A percentile compares a stretch with the other conserved stretches of the same genome.
These are phyloP conservation scores for Rhagologus leucostigma DNA, from an alignment of 2,113 vertebrate genomes.

Conservation along the genomic window DNA sequence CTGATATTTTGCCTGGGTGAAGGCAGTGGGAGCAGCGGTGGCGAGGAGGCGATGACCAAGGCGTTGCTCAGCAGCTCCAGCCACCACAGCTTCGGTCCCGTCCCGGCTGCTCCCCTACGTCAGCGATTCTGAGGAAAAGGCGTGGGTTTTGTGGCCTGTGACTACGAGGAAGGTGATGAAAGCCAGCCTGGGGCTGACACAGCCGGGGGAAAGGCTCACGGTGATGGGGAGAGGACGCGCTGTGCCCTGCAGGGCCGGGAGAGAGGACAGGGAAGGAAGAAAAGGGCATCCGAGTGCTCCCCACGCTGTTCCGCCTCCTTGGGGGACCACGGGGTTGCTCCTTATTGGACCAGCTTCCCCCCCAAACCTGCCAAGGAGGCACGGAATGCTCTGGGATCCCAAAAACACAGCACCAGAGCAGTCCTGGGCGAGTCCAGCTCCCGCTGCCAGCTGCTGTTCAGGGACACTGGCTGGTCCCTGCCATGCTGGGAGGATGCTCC, in stretches of 20 bases:
- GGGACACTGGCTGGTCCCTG: neutral
- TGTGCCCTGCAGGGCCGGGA: neutral
- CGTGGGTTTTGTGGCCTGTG: neutral
- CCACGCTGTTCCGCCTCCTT: accelerated
- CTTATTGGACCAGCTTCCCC: neutral
- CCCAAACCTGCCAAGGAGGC: accelerated
- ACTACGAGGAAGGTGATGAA: neutral
- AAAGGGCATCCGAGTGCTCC: neutral
- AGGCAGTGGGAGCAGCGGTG: neutral
- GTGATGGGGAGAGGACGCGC: accelerated
- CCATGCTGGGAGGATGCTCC: neutral
- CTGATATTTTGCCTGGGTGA: accelerated
- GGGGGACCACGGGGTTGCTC: neutral
- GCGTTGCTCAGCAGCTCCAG: neutral
- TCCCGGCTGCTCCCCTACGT: neutral
- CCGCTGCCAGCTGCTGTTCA: accelerated
- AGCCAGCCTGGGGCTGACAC: neutral
- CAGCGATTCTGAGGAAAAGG: neutral
- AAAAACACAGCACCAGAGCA: accelerated
- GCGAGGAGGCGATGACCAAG: neutral
- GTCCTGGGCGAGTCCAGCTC: neutral
- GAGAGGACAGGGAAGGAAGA: neutral
- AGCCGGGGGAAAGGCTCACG: neutral
- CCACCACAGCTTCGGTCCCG: neutral
- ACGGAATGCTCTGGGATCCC: neutral